Conservation (phyloP, 2,888 invertebrate species). For the Teleogryllus oceanicus region DNA sequence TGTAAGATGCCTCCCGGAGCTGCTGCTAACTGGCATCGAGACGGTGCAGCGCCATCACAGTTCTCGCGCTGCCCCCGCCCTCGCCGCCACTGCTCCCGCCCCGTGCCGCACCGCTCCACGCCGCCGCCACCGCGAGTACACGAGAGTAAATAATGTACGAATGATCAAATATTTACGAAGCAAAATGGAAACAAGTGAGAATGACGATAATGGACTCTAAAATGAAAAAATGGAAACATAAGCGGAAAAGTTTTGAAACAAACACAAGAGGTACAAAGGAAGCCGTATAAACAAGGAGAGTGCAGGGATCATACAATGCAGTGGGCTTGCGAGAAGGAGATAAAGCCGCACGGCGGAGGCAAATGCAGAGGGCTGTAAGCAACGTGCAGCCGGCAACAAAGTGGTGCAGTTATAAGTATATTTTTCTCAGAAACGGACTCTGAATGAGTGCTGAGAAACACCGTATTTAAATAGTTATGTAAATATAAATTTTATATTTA, state of each 20-base stretch:
- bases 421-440: too few relatives aligned
- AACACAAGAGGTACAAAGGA: neutral
- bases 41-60: neutral
- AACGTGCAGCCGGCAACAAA: too few relatives aligned
- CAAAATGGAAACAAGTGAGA: slow-evolving; percentile 10
- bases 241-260: neutral
- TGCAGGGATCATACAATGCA: neutral
- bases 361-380: too few relatives aligned
- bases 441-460: too few relatives aligned
- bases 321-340: neutral
- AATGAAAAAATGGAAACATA: neutral
- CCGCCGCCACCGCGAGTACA: neutral
- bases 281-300: neutral
- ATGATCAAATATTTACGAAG: slow-evolving; percentile 18
- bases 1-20: too few relatives aligned
- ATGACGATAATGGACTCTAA: slow-evolving; percentile 18
- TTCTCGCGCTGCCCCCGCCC: neutral
- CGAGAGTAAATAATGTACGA: slow-evolving; percentile 6
- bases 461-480: too few relatives aligned
- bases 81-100: neutral
- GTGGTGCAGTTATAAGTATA: too few relatives aligned
- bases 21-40: too few relatives aligned
- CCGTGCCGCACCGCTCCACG: neutral
- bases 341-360: neutral
- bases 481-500: too few relatives aligned